These are phyloP conservation scores for Mechanitis messenoides DNA, from an alignment of 2,888 invertebrate species.

Conservation along the genomic window DNA sequence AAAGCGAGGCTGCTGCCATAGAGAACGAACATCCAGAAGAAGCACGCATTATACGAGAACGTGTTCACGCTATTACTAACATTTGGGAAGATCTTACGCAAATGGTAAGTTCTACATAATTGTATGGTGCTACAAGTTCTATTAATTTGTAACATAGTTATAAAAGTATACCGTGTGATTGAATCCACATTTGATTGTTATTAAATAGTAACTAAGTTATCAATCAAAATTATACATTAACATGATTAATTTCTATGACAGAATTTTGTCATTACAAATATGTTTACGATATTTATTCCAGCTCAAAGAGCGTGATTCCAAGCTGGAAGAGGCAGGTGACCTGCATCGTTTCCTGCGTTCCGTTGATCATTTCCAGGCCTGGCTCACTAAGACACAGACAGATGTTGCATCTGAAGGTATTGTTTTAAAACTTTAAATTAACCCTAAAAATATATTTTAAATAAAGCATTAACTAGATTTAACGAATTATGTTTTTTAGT, in stretches of 20 bases:
- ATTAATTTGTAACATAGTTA: neutral
- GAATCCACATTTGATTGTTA: neutral
- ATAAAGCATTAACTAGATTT: too few relatives aligned
- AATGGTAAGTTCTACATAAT: slow-evolving; percentile 77
- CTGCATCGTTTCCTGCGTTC: slow-evolving; percentile 98
- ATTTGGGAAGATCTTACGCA: slow-evolving; percentile 98
- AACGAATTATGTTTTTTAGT: neutral
- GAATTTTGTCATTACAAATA: neutral
- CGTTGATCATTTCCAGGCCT: slow-evolving; percentile 99
- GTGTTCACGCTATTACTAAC: slow-evolving; percentile 92
- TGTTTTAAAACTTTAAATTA: too few relatives aligned
- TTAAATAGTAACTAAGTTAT: too few relatives aligned
- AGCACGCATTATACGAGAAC: slow-evolving; percentile 91
- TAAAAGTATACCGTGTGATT: neutral
- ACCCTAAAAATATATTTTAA: too few relatives aligned
- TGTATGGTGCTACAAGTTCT: neutral
- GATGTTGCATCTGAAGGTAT: slow-evolving; percentile 93
- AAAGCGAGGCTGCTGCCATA: slow-evolving; percentile 94
- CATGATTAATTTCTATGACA: neutral
- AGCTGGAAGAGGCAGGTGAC: slow-evolving; percentile 99
- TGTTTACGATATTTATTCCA: slow-evolving; percentile 42
- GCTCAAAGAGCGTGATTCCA: slow-evolving; percentile 98
- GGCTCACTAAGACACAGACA: slow-evolving; percentile 99
- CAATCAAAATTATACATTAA: too few relatives aligned
- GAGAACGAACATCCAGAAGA: slow-evolving; percentile 97